phyloP scores from a whole-genome alignment of 2,888 invertebrate species.

The Parasteatoda lunata region DNA sequence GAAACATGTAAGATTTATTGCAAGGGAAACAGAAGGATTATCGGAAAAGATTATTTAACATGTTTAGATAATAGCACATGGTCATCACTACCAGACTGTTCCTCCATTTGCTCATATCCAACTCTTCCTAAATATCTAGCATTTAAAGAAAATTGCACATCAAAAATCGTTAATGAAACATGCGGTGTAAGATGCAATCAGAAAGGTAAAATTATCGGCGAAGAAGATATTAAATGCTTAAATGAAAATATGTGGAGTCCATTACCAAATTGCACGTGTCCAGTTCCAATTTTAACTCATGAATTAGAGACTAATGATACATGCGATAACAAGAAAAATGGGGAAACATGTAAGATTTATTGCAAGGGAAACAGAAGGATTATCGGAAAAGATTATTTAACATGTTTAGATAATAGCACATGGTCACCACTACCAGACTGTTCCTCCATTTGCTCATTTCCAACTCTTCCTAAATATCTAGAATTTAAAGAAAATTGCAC shows the following conservation, averaged over 20 bases:
- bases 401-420: background rate
- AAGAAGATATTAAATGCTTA: background rate
- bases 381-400: background rate
- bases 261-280: conserved; percentile 9
- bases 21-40: background rate
- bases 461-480: background rate
- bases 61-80: background rate
- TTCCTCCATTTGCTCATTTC: background rate
- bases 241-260: conserved; percentile 1
- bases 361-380: background rate
- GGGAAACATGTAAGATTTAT: background rate
- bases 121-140: background rate
- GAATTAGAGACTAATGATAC: background rate
- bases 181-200: background rate
- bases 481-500: background rate
- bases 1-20: background rate
- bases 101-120: background rate
- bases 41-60: too few species aligned
- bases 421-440: conserved; percentile 4
- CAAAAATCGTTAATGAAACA: background rate
- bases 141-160: background rate
- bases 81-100: background rate
- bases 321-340: background rate
- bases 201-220: background rate
- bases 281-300: background rate